phyloP scores from a whole-genome alignment of 2,113 vertebrate genomes.

The Anolis carolinensis region DNA sequence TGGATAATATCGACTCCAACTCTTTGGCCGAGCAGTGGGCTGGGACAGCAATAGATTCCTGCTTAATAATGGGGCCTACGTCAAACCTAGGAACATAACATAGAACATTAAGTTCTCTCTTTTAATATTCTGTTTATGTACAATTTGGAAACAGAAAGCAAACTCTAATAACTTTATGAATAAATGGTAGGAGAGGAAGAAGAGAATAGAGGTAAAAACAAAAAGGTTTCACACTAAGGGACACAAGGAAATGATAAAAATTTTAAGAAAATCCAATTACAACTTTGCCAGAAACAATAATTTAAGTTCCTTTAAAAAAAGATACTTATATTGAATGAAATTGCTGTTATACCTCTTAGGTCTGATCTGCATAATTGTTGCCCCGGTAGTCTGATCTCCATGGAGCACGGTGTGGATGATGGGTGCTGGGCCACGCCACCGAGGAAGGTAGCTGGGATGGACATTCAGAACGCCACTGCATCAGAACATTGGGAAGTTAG shows the following conservation, averaged over 20 bases:
- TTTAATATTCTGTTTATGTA: neutral
- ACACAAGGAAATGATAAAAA: no score
- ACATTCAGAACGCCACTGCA: constrained; percentile 91
- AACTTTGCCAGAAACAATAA: no score
- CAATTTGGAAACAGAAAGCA: no score
- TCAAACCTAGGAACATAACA: constrained; percentile 84
- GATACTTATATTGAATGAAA: neutral
- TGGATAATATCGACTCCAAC: constrained; percentile 81
- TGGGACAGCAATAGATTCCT: constrained; percentile 82
- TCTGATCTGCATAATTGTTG: constrained; percentile 92
- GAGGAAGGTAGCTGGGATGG: constrained; percentile 92
- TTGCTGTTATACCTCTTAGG: constrained; percentile 81
- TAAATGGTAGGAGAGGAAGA: neutral
- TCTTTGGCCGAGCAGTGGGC: constrained; percentile 81
- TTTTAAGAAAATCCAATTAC: no score
- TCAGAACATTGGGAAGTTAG: constrained; percentile 50
- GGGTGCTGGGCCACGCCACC: constrained; percentile 94
- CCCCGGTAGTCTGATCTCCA: constrained; percentile 87
- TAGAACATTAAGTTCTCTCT: neutral
- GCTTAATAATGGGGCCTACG: constrained; percentile 89
- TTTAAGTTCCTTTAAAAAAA: no score
- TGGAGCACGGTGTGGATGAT: constrained; percentile 89
- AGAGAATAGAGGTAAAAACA: no score
- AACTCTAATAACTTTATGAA: neutral
- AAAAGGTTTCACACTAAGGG: neutral